Conservation (phyloP, 2,797 vertebrate species). For the Lagocephalus sceleratus region DNA sequence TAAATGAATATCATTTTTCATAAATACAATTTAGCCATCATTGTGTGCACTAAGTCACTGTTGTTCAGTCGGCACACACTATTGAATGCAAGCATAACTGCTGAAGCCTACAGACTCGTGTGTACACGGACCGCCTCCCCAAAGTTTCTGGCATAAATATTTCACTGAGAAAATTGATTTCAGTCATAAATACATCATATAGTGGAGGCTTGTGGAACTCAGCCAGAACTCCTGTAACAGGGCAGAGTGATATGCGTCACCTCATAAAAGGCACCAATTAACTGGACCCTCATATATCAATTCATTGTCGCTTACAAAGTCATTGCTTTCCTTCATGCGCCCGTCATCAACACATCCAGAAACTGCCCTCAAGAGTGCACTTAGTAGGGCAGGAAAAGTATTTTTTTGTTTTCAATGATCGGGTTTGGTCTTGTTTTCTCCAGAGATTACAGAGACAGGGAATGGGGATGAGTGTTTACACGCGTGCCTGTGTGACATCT, state of each 20-base stretch:
- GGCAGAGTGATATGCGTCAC: slow-evolving; percentile 56
- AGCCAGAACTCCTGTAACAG: slow-evolving; percentile 46
- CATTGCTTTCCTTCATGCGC: slow-evolving; percentile 61
- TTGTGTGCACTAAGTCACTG: slow-evolving; percentile 13
- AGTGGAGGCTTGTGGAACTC: slow-evolving; percentile 41
- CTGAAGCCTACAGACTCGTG: slow-evolving; percentile 13
- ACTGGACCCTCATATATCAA: slow-evolving; percentile 65
- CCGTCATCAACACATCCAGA: slow-evolving; percentile 56
- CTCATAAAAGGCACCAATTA: slow-evolving; percentile 64
- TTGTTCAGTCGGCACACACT: not conserved
- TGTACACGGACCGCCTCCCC: slow-evolving; percentile 31
- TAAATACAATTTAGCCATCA: not conserved
- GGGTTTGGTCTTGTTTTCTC: slow-evolving; percentile 61
- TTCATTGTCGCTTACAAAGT: slow-evolving; percentile 58
- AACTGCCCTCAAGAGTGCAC: slow-evolving; percentile 39
- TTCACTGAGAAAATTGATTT: slow-evolving; percentile 66
- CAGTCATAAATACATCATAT: slow-evolving; percentile 63
- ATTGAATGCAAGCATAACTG: not conserved
- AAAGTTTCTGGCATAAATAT: slow-evolving; percentile 66
- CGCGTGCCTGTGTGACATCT: slow-evolving; percentile 62
- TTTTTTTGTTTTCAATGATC: slow-evolving; percentile 48
- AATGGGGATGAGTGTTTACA: slow-evolving; percentile 49
- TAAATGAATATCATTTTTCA: slow-evolving; percentile 7
- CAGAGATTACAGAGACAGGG: slow-evolving; percentile 31
- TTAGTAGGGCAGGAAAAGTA: slow-evolving; percentile 38